A percentile compares a stretch with the other conserved stretches of the same genome.
These are phyloP conservation scores for Meloe dianella DNA, from an alignment of 2,888 invertebrate genomes.

Conservation along the genomic window DNA sequence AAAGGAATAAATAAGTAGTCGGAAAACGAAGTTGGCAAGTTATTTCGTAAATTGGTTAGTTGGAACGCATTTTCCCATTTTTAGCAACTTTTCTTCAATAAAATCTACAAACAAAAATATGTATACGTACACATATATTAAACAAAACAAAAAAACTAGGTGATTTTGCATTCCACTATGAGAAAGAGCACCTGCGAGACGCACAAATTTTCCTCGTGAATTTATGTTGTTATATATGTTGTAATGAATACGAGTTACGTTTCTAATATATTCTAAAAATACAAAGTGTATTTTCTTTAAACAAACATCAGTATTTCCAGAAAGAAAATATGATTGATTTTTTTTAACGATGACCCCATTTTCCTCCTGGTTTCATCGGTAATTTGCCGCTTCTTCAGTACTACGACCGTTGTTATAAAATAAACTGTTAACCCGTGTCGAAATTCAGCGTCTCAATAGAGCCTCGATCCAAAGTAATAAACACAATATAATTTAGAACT, in stretches of 20 bases:
- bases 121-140: background rate
- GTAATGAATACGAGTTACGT: constrained; percentile 34
- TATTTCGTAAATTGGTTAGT: constrained; percentile 9
- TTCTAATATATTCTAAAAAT: constrained; percentile 34
- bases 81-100: constrained; percentile 40
- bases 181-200: constrained; percentile 48
- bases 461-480: too few relatives aligned
- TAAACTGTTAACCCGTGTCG: too few relatives aligned
- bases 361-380: too few relatives aligned
- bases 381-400: too few relatives aligned
- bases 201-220: constrained; percentile 48
- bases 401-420: too few relatives aligned
- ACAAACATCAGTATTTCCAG: constrained; percentile 13
- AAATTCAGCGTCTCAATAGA: too few relatives aligned
- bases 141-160: constrained; percentile 30
- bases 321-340: background rate
- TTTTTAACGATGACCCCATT: too few relatives aligned
- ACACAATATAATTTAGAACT: too few relatives aligned
- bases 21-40: background rate
- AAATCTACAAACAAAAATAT: constrained; percentile 34
- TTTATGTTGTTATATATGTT: constrained; percentile 44
- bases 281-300: constrained; percentile 22
- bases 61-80: constrained; percentile 17
- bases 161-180: constrained; percentile 43
- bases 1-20: background rate